These are phyloP conservation scores for Salpingus planirostris DNA, from an alignment of 2,888 invertebrate genomes.

Conservation along the genomic window DNA sequence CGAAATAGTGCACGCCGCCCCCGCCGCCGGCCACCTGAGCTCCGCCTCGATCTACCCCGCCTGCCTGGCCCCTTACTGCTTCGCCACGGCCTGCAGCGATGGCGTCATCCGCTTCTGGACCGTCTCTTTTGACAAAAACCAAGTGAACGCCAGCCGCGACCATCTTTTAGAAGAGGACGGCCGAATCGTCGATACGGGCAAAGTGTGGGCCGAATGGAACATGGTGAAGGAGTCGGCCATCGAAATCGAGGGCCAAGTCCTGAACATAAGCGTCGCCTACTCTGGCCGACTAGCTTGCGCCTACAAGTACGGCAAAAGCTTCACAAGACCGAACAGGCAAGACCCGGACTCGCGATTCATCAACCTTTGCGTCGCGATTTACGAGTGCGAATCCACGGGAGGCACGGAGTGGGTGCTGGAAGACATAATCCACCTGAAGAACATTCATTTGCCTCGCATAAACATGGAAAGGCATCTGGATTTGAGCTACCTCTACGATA, in stretches of 20 bases:
- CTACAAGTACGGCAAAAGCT: slow-evolving; percentile 87
- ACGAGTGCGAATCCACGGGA: slow-evolving; percentile 98
- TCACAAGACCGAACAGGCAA: slow-evolving; percentile 68
- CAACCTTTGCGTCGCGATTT: slow-evolving; percentile 89
- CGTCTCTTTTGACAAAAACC: slow-evolving; percentile 29
- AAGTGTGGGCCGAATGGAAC: slow-evolving; percentile 39
- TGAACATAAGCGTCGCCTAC: slow-evolving; percentile 94
- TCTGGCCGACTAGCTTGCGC: slow-evolving; percentile 96
- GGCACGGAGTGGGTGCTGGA: slow-evolving; percentile 91
- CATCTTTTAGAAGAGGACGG: slow-evolving; percentile 36
- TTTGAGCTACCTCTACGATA: slow-evolving; percentile 73
- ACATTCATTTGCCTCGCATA: slow-evolving; percentile 79
- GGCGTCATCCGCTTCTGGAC: slow-evolving; percentile 85
- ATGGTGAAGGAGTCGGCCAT: slow-evolving; percentile 54
- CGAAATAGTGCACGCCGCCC: slow-evolving; percentile 86
- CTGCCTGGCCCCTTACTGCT: slow-evolving; percentile 94
- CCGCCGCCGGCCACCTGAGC: slow-evolving; percentile 93
- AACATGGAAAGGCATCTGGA: slow-evolving; percentile 76
- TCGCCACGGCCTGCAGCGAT: slow-evolving; percentile 93
- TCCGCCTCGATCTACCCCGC: slow-evolving; percentile 98
- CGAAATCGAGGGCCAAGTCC: slow-evolving; percentile 61
- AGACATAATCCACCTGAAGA: slow-evolving; percentile 89
- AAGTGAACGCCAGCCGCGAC: slow-evolving; percentile 25
- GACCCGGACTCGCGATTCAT: slow-evolving; percentile 77
- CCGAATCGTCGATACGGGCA: slow-evolving; percentile 34